Conservation (phyloP, 2,888 invertebrate species). For the Acleris emargana region DNA sequence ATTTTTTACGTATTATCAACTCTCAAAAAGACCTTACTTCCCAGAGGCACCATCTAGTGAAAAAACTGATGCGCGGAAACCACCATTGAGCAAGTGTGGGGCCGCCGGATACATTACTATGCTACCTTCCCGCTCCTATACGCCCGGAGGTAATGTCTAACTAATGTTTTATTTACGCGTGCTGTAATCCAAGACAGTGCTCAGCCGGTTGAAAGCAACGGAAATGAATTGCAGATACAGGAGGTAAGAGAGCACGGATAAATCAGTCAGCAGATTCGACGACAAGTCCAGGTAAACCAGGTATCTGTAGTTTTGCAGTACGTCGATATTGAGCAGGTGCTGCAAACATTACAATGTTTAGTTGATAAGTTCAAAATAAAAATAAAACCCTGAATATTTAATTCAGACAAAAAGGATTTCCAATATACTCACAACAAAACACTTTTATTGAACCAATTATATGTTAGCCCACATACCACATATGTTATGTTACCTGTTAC, state of each 20-base stretch:
- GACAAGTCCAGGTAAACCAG: slow-evolving; percentile 85
- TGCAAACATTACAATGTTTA: slow-evolving; percentile 48
- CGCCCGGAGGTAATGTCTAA: slow-evolving; percentile 30
- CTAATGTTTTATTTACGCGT: slow-evolving; percentile 64
- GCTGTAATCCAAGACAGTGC: slow-evolving; percentile 79
- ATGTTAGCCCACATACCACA: no score
- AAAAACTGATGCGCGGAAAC: no score
- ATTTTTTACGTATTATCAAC: no score
- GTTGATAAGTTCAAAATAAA: background rate
- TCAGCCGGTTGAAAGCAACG: slow-evolving; percentile 81
- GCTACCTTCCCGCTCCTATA: slow-evolving; percentile 19
- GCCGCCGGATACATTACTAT: slow-evolving; percentile 23
- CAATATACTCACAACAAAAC: no score
- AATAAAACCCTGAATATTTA: no score
- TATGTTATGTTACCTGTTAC: no score
- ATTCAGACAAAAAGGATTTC: no score
- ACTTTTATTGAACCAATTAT: no score
- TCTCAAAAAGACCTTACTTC: no score
- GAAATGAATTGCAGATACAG: slow-evolving; percentile 84
- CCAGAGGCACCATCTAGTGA: no score
- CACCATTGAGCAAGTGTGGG: slow-evolving; percentile 1
- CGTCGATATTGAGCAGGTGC: slow-evolving; percentile 74
- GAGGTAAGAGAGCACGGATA: slow-evolving; percentile 78
- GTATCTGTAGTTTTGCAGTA: slow-evolving; percentile 80
- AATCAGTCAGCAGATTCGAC: slow-evolving; percentile 78